Base-by-base conservation (phyloP, 2,797 vertebrate genomes). In the Mus spretus region DNA sequence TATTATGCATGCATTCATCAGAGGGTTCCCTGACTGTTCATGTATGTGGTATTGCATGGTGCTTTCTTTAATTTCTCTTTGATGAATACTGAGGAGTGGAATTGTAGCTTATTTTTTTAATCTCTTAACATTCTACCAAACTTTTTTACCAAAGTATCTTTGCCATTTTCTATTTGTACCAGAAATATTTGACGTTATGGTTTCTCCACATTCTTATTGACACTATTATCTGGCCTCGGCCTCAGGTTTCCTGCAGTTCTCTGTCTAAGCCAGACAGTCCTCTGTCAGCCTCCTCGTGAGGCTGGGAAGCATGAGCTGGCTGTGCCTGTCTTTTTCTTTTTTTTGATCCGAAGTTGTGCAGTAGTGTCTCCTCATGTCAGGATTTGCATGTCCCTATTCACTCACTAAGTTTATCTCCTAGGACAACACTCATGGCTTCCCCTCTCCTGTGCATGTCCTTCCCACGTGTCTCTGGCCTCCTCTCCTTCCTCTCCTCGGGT, bases 31-130 rank as follows among this genome's bases (percentile, higher is more conserved):
- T 31, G 53, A 59, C 31, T 28, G n/a, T 61, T 79, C 4, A 20
- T 12, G 15, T 67, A 31, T 37, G 63, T 19, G 84, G 47, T 72
- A 80, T 44, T 65, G 7, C 63, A 5, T 53, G 40, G 57, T 70
- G 26, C n/a, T 92, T 61, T 12, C 78, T 90, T 72, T 67, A 53
- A 53, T 86, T 77, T 93, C 83, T 89, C 9, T 70, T 88, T 44
- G 63, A 34, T 70, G 67, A 67, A 70, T 53, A 67, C 63, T 67
- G 44, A 67, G 47, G 44, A 70, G 6, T 67, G 11, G 28, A 50
- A n/a, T 67, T 85, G 6, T 67, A 70, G 44, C 6, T 24, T 67
- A n/a, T 67, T 53, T 24, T 67, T 67, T 85, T 67, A 85, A 50
- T 67, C 44, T n/a, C 44, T 14, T 67, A 50, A 50, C 19, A 47